These are phyloP conservation scores for Camelus bactrianus DNA, from an alignment of 2,113 vertebrate species.

Conservation along the genomic window DNA sequence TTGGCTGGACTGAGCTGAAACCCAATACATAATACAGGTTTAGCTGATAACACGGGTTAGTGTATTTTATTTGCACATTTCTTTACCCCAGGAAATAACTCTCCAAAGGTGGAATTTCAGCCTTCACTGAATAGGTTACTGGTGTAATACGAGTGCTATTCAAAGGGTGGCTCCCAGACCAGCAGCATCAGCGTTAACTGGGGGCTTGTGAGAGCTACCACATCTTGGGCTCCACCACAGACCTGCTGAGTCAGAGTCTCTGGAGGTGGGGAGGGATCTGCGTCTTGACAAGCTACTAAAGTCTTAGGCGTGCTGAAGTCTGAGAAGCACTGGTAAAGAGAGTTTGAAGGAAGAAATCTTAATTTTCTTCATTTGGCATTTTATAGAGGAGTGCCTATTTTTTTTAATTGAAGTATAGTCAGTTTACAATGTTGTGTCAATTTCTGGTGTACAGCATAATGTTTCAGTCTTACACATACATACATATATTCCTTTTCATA, in stretches of 20 bases:
- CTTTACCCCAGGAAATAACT: conserved; percentile 13
- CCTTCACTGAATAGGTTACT: conserved; percentile 9
- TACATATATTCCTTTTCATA: too few relatives aligned
- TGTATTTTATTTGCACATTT: background rate
- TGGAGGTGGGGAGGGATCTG: background rate
- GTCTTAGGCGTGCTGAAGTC: background rate
- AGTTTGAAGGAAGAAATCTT: conserved; percentile 1
- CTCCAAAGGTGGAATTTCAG: background rate
- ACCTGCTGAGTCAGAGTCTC: conserved; percentile 3
- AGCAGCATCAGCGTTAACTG: background rate
- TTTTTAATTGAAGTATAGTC: too few relatives aligned
- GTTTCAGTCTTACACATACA: too few relatives aligned
- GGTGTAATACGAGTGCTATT: background rate
- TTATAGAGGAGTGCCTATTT: conserved; percentile 33
- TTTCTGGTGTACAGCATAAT: too few relatives aligned
- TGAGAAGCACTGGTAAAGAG: background rate
- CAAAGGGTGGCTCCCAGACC: background rate
- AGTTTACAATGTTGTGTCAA: too few relatives aligned
- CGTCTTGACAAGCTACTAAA: conserved; percentile 38
- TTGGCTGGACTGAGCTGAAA: conserved; percentile 21
- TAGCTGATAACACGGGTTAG: background rate
- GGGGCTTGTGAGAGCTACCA: background rate
- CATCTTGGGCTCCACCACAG: background rate
- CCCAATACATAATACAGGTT: background rate
- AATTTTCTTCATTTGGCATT: conserved; percentile 63